Base-by-base conservation (phyloP, 2,888 invertebrate genomes). In the Lasioglossum calceatum region DNA sequence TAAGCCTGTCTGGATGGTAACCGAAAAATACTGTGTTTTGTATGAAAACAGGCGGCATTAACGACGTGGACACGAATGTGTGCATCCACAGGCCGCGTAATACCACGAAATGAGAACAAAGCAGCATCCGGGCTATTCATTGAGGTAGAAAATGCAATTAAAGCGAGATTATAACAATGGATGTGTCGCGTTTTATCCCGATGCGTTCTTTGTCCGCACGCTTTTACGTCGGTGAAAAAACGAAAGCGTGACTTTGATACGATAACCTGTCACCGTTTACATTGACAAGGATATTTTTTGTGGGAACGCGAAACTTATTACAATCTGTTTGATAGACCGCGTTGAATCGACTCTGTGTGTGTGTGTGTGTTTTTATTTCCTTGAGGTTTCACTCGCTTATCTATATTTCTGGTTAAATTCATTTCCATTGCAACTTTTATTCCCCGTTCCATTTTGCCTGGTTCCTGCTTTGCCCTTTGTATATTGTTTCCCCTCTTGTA, bases 111-210 rank as follows among this genome's bases (percentile, higher is more conserved):
- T 73, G 89, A 86, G 84, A 86, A 90, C 91, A 90, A 90, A 90
- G 91, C 86, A 78, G 72, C 73, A 70, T 72, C 79, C 82, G 77
- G 54, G 84, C 87, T 84, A 90, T 90, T 88, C 89, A 85, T 88
- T 87, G 77, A 50, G 81, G 74, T 82, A 80, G 89, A 90, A 88
- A 90, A 90, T 84, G 90, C 90, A 90, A 90, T 90, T 90, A 90
- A 90, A 90, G 81, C 82, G 86, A 84, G 82, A 90, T 90, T 90
- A 88, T 85, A 90, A 90, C 90, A 90, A 90, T 88, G 87, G 84
- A 86, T 87, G 90, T 83, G 85, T 85, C 84, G 67, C 44, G 87
- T 85, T 87, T 84, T 71, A 81, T 80, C 50, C 70, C 67, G 78
- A 74, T 73, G 36, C 77, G 84, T 81, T 58, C 75, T 80, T 67